Evolutionary conservation across 2,888 invertebrate genomes (phyloP), one percentile per base, ranked within the genome.

Genomic region (Conchocele bisecta): DNA sequence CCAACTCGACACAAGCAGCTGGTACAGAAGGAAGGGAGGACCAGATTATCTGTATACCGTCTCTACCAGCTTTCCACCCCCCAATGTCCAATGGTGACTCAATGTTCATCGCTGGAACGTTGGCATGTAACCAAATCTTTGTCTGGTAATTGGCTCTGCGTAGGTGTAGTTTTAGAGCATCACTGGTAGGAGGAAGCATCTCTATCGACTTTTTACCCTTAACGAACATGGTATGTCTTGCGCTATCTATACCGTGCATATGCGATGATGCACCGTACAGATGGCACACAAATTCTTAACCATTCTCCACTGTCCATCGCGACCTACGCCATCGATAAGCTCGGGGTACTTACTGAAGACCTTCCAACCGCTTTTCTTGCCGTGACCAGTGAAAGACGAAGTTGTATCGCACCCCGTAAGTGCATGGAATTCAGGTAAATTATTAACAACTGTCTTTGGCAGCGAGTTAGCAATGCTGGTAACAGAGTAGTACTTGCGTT

Each of bases 341-440:
- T 70, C 7, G 17, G 44, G 59, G 22, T 39, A 26, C 20, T 50
- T 20, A n/a, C 42, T 20, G 56, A 28, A 68, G n/a, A n/a, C n/a
- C n/a, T n/a, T n/a, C n/a, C n/a, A n/a, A n/a, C n/a, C n/a, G 17
- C 63, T 56, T 68, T 46, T 74, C 54, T 74, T 74, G 24, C 74
- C 48, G 22, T 54, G 51, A 1, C 74, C 69, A 46, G 46, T 28
- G 31, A 64, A 64, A 9, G 54, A n/a, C 26, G 44, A 56, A 22
- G 65, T 57, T 5, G 59, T 53, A 28, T 64, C 66, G 29, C 65
- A 69, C 11, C 65, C 66, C 28, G 65, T 65, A 13, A 57, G 1
- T 1, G 56, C 65, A 48, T 65, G 65, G 20, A 57, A 57, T 17
- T 46, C 56, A 1, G 50, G 9, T 6, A 48, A 22, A 26, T 54